phyloP scores from a whole-genome alignment of 2,113 vertebrate genomes.

The Elanus axillaris region DNA sequence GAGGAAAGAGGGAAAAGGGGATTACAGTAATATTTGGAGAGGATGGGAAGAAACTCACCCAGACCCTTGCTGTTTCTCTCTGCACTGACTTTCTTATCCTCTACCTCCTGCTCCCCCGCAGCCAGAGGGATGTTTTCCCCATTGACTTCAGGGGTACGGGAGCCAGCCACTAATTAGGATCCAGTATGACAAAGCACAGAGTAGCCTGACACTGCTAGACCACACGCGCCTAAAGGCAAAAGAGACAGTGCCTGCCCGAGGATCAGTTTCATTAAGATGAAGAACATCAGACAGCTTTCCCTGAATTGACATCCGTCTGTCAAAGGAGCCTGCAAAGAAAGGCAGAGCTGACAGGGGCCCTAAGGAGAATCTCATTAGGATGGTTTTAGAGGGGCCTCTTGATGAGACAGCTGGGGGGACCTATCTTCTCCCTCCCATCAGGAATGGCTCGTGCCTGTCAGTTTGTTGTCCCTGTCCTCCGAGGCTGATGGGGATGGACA shows the following conservation, averaged over 20 bases:
- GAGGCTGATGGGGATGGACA: slow-evolving; percentile 21
- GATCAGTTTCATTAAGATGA: slow-evolving; percentile 62
- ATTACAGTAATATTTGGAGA: neutral
- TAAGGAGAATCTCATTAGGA: slow-evolving; percentile 58
- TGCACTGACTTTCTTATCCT: neutral
- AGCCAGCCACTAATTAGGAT: slow-evolving; percentile 60
- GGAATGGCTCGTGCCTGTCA: neutral
- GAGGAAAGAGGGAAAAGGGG: neutral
- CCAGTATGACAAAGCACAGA: slow-evolving; percentile 44
- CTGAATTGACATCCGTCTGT: slow-evolving; percentile 57
- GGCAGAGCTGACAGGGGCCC: slow-evolving; percentile 55
- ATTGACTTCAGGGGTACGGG: slow-evolving; percentile 5
- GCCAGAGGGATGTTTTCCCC: slow-evolving; percentile 23
- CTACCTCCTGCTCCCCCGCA: neutral
- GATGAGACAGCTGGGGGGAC: neutral
- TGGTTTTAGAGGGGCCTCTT: slow-evolving; percentile 24
- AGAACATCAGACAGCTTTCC: slow-evolving; percentile 34
- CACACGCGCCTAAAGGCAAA: slow-evolving; percentile 20
- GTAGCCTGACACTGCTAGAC: slow-evolving; percentile 15
- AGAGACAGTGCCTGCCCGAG: neutral
- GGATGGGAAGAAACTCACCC: neutral
- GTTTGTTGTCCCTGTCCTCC: neutral
- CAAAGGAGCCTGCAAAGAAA: slow-evolving; percentile 50
- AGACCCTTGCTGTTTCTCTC: neutral
- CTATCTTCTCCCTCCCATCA: slow-evolving; percentile 8